Percentiles rank a stretch among this genome's conserved stretches.
These are phyloP conservation scores for Drosophila nigromelanica DNA, from an alignment of 1,140 invertebrate genomes.

Conservation along the genomic window DNA sequence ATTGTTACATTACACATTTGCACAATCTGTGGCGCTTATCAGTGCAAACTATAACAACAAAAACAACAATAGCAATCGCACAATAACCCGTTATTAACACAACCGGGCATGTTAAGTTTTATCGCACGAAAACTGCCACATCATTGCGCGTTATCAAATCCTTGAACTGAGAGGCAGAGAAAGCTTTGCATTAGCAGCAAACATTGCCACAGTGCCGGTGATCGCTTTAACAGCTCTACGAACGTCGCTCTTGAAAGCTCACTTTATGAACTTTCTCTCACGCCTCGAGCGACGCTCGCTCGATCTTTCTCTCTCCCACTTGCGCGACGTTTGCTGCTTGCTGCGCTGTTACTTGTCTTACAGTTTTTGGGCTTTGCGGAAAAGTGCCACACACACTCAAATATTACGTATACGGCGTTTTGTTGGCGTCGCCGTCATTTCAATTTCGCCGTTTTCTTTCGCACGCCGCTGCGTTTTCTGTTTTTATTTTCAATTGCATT, in stretches of 20 bases:
- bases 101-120: constrained; percentile 16
- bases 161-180: constrained; percentile 34
- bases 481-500: constrained; percentile 78
- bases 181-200: neutral
- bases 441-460: constrained; percentile 65
- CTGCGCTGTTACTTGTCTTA: constrained; percentile 37
- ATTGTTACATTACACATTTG: constrained; percentile 18
- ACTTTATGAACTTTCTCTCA: constrained; percentile 18
- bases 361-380: constrained; percentile 70
- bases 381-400: constrained; percentile 51
- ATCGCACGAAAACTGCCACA: constrained; percentile 7
- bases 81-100: constrained; percentile 22
- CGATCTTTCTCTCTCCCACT: constrained; percentile 1
- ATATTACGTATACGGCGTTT: constrained; percentile 73
- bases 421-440: constrained; percentile 42
- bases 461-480: constrained; percentile 58
- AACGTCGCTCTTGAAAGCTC: constrained; percentile 31
- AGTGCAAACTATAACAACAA: constrained; percentile 20
- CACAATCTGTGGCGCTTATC: constrained; percentile 33
- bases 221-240: constrained; percentile 54
- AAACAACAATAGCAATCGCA: neutral
- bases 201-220: constrained; percentile 49
- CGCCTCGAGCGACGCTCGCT: neutral
- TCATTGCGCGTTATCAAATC: constrained; percentile 27
- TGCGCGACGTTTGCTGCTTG: neutral